Conservation (phyloP, 2,888 invertebrate genomes). For the Magallana nippona region DNA sequence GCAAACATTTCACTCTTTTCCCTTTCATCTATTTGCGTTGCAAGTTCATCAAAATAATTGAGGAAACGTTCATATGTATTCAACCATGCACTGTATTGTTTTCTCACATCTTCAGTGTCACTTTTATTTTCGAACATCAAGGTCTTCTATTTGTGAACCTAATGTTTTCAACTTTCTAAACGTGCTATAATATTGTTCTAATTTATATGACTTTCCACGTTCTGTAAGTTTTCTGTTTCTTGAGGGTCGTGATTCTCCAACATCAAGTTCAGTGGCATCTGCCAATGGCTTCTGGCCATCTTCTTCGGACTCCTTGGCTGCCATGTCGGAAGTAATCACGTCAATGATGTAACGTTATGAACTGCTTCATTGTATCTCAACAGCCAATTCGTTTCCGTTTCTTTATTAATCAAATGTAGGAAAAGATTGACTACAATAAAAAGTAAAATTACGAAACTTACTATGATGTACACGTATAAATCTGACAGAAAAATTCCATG, state of each 20-base stretch:
- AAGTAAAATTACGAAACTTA: no score
- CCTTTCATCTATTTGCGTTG: not conserved
- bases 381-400: no score
- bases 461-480: no score
- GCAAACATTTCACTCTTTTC: not conserved
- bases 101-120: not conserved
- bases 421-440: no score
- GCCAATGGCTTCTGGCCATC: not conserved
- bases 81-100: constrained; percentile 1
- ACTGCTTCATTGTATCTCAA: no score
- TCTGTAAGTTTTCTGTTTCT: constrained; percentile 22
- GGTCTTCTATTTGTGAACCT: not conserved
- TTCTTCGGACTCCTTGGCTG: not conserved
- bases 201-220: constrained; percentile 16
- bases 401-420: no score
- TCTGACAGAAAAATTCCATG: no score
- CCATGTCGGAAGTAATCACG: no score
- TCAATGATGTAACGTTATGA: no score
- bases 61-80: constrained; percentile 11
- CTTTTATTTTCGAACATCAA: constrained; percentile 9
- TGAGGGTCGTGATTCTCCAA: not conserved
- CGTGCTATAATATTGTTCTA: constrained; percentile 22
- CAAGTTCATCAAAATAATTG: not conserved
- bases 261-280: not conserved
- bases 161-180: not conserved